A percentile compares a stretch with the other conserved stretches of the same genome.
Evolutionary conservation across 1,140 invertebrate genomes (phyloP).

Genomic region (Meloidogyne floridensis): DNA sequence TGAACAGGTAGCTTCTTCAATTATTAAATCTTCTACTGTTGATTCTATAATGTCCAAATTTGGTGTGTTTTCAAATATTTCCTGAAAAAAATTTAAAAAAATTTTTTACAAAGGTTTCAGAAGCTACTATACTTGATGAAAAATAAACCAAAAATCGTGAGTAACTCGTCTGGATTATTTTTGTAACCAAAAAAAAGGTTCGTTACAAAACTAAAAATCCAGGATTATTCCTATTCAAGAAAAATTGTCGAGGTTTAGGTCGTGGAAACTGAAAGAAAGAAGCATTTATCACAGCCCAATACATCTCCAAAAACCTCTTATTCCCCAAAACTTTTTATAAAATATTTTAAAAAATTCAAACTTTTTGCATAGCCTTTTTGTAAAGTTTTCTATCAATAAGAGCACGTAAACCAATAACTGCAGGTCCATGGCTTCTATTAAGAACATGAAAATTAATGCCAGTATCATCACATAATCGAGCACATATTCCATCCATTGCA

Average conservation of each 20-base stretch:
- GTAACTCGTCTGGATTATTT: no score
- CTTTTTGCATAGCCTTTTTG: slow-evolving; percentile 79
- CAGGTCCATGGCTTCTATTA: slow-evolving; percentile 80
- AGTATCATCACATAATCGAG: slow-evolving; percentile 76
- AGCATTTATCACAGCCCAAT: no score
- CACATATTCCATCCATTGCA: slow-evolving; percentile 85
- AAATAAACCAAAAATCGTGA: no score
- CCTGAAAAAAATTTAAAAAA: slow-evolving; percentile 37
- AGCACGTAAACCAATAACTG: slow-evolving; percentile 83
- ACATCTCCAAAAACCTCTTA: no score
- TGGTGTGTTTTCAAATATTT: slow-evolving; percentile 67
- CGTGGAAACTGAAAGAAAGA: no score
- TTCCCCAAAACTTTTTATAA: no score
- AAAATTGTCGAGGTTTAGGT: no score
- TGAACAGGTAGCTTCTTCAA: slow-evolving; percentile 68
- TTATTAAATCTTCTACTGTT: slow-evolving; percentile 81
- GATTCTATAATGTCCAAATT: slow-evolving; percentile 77
- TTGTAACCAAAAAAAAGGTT: no score
- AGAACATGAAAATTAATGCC: slow-evolving; percentile 74
- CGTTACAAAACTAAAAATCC: no score
- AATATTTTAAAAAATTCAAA: slow-evolving; percentile 70
- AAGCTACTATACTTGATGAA: slow-evolving; percentile 30
- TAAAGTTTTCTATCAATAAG: slow-evolving; percentile 81
- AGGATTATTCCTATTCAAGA: no score
- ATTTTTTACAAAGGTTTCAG: neutral